Conservation (phyloP, 2,797 vertebrate genomes). For the Squalus acanthias region DNA sequence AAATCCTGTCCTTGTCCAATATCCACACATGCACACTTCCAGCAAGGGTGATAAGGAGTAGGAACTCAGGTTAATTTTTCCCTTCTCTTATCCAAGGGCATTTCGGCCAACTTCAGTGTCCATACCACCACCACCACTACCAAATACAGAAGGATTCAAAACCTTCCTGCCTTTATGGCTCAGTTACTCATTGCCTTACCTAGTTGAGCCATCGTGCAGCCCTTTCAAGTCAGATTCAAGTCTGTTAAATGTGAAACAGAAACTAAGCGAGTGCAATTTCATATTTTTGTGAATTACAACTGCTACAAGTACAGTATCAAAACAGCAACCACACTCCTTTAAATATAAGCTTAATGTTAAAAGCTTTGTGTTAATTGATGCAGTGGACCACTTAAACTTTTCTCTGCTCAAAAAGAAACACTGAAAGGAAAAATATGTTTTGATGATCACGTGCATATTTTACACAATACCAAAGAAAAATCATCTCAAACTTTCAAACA, state of each 20-base stretch:
- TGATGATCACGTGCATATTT: not conserved
- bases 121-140: not conserved
- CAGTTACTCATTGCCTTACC: not conserved
- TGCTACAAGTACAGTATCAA: not conserved
- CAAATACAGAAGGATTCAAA: not conserved
- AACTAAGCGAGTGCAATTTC: not conserved
- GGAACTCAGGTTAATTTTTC: not conserved
- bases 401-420: not conserved
- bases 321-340: not conserved
- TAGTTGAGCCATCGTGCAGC: not conserved
- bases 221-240: not conserved
- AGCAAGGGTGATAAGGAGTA: not conserved
- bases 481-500: conserved; percentile 40
- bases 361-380: not conserved
- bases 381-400: not conserved
- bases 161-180: not conserved
- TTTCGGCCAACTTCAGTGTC: not conserved
- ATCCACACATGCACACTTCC: not conserved
- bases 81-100: not conserved
- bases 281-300: not conserved
- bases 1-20: not conserved
- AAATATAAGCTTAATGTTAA: not conserved
- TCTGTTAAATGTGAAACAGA: not conserved
- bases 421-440: not conserved
- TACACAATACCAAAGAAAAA: not conserved